Base-by-base conservation (phyloP, 2,113 vertebrate genomes). In the Astur gentilis region DNA sequence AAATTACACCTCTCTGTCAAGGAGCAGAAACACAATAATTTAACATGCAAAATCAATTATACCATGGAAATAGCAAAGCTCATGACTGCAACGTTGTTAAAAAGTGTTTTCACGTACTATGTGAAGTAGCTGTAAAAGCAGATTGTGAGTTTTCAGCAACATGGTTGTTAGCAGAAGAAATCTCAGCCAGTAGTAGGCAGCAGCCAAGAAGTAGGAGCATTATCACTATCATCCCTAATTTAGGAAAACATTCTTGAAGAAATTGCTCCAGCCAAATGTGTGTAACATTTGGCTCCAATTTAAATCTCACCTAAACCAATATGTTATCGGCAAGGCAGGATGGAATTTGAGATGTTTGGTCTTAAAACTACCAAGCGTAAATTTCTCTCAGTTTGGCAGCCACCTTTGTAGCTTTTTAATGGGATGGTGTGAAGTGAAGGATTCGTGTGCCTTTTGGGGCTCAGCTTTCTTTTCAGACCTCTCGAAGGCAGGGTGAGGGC, bases 221-320 rank as follows among this genome's bases (percentile, higher is more conserved):
- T 95, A 79, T 58, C 93, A 87, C 75, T 40, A 91, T 38, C 97
- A 54, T 89, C 89, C 89, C 70, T 95, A 90, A 91, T 91, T 96
- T 85, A 77, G 93, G 89, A 94, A 97, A 97, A 96, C 89, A 97
- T 79, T 82, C 80, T 79, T 87, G 83, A 85, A 94, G 93, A 89
- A 89, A 82, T 47, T 52, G 22, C 89, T 89, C n/a, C 84, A 94
- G 69, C 89, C 78, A 96, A 95, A 65, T 87, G 89, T 64, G 65
- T 62, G 31, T 36, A 94, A 65, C 70, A 38, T 95, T 87, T 83
- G 89, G 62, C 89, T 95, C n/a, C 3, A 10, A 6, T 13, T 85
- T 40, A 45, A 85, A 57, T 73, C 95, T 91, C 89, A 93, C 91
- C 67, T 87, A 80, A 97, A 71, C 47, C 89, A 77, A 65, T 40